Conservation (phyloP, 2,888 invertebrate species). For the Drosophila quinaria region DNA sequence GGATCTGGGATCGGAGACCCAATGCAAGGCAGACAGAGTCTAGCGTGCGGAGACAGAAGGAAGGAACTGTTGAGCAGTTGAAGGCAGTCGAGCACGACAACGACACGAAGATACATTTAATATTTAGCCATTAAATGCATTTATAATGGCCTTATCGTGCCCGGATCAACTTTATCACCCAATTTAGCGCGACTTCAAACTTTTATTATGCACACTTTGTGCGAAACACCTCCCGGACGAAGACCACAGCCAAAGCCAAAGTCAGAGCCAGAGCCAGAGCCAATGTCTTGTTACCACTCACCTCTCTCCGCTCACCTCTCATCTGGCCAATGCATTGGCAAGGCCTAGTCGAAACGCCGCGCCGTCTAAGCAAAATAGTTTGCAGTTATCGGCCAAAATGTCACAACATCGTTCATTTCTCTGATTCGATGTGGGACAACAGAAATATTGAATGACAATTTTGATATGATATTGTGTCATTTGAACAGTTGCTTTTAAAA, state of each 20-base stretch:
- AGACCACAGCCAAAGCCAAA: slow-evolving; percentile 6
- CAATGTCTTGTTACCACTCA: slow-evolving; percentile 17
- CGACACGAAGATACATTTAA: slow-evolving; percentile 76
- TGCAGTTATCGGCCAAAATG: slow-evolving; percentile 27
- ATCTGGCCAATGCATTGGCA: neutral
- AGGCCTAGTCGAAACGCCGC: neutral
- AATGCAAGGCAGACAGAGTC: slow-evolving; percentile 21
- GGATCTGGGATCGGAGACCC: slow-evolving; percentile 24
- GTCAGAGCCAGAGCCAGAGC: neutral
- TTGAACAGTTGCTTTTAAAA: neutral
- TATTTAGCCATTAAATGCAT: slow-evolving; percentile 82
- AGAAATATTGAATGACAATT: slow-evolving; percentile 20
- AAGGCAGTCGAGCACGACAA: slow-evolving; percentile 52
- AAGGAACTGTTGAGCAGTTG: slow-evolving; percentile 14
- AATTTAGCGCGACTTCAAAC: slow-evolving; percentile 71
- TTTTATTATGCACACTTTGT: slow-evolving; percentile 64
- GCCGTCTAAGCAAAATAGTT: slow-evolving; percentile 14
- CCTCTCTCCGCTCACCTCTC: neutral
- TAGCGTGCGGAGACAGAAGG: slow-evolving; percentile 24
- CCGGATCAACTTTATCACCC: slow-evolving; percentile 82
- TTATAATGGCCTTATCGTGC: slow-evolving; percentile 83
- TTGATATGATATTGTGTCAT: neutral
- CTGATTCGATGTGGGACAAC: slow-evolving; percentile 12
- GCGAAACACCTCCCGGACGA: slow-evolving; percentile 28
- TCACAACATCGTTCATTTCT: slow-evolving; percentile 41